Evolutionary conservation across 35 echinoderm and acorn worm genomes (phyloP).

Genomic region (Lytechinus pictus): DNA sequence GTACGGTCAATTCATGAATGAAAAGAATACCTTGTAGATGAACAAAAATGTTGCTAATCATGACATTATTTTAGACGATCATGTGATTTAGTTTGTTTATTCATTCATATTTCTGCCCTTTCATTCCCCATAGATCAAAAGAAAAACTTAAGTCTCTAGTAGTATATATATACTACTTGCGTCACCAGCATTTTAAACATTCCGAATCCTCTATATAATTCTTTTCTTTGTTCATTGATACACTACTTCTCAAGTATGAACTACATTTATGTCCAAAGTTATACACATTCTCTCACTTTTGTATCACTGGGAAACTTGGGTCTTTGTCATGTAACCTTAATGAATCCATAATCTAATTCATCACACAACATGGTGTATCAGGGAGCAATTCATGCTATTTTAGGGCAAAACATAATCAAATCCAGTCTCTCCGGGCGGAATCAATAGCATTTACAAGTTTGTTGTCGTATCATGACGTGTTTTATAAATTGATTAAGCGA

Average conservation of each 20-base stretch:
- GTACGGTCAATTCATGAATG: no score
- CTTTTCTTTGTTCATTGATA: background rate
- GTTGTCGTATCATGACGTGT: background rate
- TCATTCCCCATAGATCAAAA: no score
- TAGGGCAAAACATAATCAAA: constrained; percentile 8
- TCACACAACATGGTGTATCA: background rate
- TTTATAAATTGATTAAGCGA: background rate
- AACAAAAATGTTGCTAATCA: no score
- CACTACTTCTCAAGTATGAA: background rate
- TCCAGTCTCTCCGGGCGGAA: background rate
- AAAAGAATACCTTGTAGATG: no score
- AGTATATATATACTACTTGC: no score
- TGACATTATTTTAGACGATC: no score
- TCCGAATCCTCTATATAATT: background rate
- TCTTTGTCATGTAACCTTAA: background rate
- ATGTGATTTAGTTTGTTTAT: no score
- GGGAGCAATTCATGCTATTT: constrained; percentile 6
- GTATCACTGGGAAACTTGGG: background rate
- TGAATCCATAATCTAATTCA: background rate
- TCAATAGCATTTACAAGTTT: background rate
- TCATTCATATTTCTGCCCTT: no score
- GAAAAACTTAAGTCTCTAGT: no score
- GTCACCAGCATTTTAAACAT: background rate
- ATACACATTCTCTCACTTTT: background rate
- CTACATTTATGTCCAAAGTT: background rate